Conservation (phyloP, 2,888 invertebrate genomes). For the Nasonovia ribisnigri region DNA sequence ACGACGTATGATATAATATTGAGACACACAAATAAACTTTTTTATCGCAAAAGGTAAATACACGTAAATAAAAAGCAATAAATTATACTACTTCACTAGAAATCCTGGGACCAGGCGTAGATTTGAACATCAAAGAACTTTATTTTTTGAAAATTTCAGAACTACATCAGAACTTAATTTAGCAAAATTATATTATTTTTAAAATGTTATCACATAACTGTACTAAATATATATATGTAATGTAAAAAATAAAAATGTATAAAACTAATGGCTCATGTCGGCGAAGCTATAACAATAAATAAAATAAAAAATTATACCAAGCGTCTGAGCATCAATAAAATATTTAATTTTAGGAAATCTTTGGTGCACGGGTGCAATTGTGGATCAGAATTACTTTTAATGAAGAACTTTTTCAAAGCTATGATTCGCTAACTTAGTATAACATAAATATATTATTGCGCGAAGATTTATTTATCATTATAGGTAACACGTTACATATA, state of each 20-base stretch:
- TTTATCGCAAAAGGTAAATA: background rate
- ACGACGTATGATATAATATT: background rate
- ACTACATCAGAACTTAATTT: no score
- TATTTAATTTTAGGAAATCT: background rate
- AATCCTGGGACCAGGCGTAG: no score
- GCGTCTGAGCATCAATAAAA: background rate
- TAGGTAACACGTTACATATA: background rate
- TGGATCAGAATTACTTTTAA: background rate
- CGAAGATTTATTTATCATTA: no score
- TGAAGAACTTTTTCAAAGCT: background rate
- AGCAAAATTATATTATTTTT: no score
- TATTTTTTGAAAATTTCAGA: no score
- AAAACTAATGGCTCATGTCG: no score
- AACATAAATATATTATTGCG: background rate
- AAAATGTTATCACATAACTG: no score
- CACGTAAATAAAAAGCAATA: background rate
- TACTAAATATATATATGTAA: no score
- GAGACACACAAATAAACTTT: background rate
- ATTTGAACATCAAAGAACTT: no score
- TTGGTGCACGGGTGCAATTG: background rate
- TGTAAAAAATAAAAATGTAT: no score
- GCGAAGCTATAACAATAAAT: no score
- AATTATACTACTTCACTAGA: no score
- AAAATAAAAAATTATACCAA: background rate
- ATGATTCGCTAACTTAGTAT: background rate